Percentiles rank a stretch among this genome's conserved stretches.
Evolutionary conservation across 2,113 vertebrate species (phyloP).

Genomic region (Clarias batrachus): DNA sequence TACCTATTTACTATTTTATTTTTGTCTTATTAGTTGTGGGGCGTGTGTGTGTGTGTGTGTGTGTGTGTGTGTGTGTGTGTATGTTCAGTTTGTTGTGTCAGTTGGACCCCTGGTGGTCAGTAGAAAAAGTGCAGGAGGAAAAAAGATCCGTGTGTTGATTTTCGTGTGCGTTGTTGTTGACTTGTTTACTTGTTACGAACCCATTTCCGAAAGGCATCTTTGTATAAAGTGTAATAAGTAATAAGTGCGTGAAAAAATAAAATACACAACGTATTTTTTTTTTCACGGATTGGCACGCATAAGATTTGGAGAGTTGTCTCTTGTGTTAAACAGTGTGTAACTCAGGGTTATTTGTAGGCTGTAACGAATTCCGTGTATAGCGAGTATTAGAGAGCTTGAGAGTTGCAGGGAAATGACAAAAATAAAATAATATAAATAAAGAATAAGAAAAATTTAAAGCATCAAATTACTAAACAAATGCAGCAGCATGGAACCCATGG

Average conservation of each 20-base stretch:
- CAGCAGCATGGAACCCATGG: neutral
- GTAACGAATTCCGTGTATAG: neutral
- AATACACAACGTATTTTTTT: neutral
- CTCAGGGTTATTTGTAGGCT: neutral
- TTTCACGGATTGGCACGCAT: neutral
- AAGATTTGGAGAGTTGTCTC: neutral
- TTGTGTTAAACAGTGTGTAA: neutral
- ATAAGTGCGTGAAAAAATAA: neutral
- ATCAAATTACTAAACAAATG: neutral
- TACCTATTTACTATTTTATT: neutral
- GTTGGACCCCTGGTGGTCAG: constrained; percentile 64
- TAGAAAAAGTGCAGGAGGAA: constrained; percentile 8
- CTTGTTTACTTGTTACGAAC: neutral
- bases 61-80: constrained; percentile 6
- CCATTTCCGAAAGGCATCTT: no score
- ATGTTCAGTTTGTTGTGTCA: constrained; percentile 50
- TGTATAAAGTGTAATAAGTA: neutral
- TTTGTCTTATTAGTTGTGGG: neutral
- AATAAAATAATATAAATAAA: neutral
- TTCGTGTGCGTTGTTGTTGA: neutral
- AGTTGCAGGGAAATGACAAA: neutral
- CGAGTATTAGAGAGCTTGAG: neutral
- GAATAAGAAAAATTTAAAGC: neutral
- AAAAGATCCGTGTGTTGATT: neutral
- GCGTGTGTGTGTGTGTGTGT: neutral